Base-by-base conservation (phyloP, 2,113 vertebrate genomes). In the Sander lucioperca region DNA sequence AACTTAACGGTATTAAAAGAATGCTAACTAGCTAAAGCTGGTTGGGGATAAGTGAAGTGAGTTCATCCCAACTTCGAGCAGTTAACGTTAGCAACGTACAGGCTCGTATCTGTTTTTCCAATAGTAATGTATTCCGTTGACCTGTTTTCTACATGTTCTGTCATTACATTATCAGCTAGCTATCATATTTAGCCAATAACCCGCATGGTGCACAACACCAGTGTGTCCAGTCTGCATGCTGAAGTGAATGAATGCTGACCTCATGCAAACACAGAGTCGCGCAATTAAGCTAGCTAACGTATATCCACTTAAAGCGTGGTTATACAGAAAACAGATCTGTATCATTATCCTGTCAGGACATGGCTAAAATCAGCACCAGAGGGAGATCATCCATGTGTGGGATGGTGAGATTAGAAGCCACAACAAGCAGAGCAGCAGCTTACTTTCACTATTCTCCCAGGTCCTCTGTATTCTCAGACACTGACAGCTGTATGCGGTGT, bases 401-500 rank as follows among this genome's bases (percentile, higher is more conserved):
- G 73, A 23, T n/a, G 76, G 48, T 79, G 76, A 78, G 73, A 74
- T 82, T 63, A 61, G 69, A 77, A 27, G n/a, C 50, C 43, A 79
- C 45, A 48, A 19, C 27, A n/a, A n/a, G 27, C 70, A 18, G 19
- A 23, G 64, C 65, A 75, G 47, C 59, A 73, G 68, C 25, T 56
- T 53, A 13, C 54, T 59, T 13, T 43, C 36, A 13, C 21, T 53
- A 10, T 27, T 62, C 65, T 54, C 83, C 2, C 39, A 27, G 76
- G 48, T 66, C 54, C 61, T 59, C 12, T 33, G 15, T 61, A 54
- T 76, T 70, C 45, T 56, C 73, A 53, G 27, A 79, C 53, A 71
- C 61, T 62, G 74, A 82, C 89, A 79, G 85, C 86, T 86, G 82
- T 66, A 67, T 78, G 75, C 53, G 50, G 33, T 50, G 36, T 63